Percentiles rank a stretch among this genome's conserved stretches.
Evolutionary conservation across 2,888 invertebrate species (phyloP).

Genomic region (Pyrochroa serraticornis): DNA sequence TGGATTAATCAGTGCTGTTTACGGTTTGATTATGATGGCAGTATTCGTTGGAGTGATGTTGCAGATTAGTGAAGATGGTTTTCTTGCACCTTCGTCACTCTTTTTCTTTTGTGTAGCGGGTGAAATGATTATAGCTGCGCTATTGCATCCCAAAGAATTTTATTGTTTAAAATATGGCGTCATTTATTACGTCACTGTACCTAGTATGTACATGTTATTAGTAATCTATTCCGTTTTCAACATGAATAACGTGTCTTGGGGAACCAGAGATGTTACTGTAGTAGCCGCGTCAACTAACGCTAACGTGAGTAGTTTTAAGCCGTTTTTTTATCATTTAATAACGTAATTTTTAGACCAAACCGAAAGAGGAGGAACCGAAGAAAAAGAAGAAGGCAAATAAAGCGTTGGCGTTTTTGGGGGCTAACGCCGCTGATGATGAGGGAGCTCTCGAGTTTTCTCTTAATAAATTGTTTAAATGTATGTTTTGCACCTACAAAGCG

Average conservation of each 20-base stretch:
- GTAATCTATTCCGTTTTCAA: conserved; percentile 93
- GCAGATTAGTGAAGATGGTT: conserved; percentile 80
- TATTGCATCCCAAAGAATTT: conserved; percentile 82
- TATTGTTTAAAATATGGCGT: conserved; percentile 74
- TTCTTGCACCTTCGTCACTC: conserved; percentile 81
- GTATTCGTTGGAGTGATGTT: conserved; percentile 81
- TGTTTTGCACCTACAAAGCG: conserved; percentile 59
- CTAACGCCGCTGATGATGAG: conserved; percentile 51
- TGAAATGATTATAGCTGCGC: conserved; percentile 69
- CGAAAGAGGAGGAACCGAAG: conserved; percentile 75
- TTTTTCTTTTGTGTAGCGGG: conserved; percentile 77
- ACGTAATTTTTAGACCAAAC: conserved; percentile 66
- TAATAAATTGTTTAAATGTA: conserved; percentile 62
- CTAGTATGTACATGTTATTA: conserved; percentile 92
- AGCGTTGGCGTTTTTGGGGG: conserved; percentile 50
- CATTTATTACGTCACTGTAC: conserved; percentile 90
- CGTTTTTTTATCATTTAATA: no score
- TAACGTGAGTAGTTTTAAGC: conserved; percentile 37
- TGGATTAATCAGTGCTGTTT: conserved; percentile 75
- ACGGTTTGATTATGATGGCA: conserved; percentile 86
- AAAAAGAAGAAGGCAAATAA: conserved; percentile 55
- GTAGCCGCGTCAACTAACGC: conserved; percentile 34
- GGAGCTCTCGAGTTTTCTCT: conserved; percentile 62
- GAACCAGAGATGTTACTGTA: conserved; percentile 79
- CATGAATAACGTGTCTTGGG: conserved; percentile 93